Base-by-base conservation (phyloP, 2,113 vertebrate species). In the Charina bottae region DNA sequence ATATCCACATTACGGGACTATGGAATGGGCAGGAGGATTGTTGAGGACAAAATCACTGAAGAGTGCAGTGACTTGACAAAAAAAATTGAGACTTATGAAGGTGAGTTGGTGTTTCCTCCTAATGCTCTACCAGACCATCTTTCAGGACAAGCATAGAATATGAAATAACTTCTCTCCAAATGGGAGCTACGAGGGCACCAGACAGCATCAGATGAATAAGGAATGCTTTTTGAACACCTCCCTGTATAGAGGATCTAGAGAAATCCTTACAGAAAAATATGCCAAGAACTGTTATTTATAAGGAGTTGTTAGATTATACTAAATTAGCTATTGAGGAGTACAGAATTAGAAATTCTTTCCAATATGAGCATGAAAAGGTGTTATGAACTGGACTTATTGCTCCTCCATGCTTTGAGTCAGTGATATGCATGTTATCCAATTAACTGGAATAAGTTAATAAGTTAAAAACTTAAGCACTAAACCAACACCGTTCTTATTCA, bases 1-100 rank as follows among this genome's bases (percentile, higher is more conserved):
- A 23, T 97, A 84, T 93, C 92, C 12, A 95, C 87, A 2, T 92
- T 97, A 42, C 9, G 53, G 28, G 93, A 96, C 49, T 95, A 95
- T 28, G 93, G 94, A 46, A 95, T 96, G 96, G 95, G 95, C 59
- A 96, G 93, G 46, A 85, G 12, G 3, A 42, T 72, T 19, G 93
- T 93, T 87, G 96, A 96, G 58, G 94, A 97, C 37, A 94, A 17
- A 28, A 95, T 96, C 85, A 42, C 89, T 37, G 93, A 94, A 28
- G 95, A 96, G 92, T 95, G 93, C 10, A 88, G 72, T 6, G 85
- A 92, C 83, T 89, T 97, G 54, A 86, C 92, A 60, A 84, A 92
- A 33, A 88, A 83, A 8, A 84, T 95, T 49, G 87, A 95, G 49
- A 90, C 93, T 46, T 89, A 95, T 42, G 42, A 42, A 42, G 42